phyloP scores from a whole-genome alignment of 1,140 invertebrate genomes.

The Aphaenogaster rudis region DNA sequence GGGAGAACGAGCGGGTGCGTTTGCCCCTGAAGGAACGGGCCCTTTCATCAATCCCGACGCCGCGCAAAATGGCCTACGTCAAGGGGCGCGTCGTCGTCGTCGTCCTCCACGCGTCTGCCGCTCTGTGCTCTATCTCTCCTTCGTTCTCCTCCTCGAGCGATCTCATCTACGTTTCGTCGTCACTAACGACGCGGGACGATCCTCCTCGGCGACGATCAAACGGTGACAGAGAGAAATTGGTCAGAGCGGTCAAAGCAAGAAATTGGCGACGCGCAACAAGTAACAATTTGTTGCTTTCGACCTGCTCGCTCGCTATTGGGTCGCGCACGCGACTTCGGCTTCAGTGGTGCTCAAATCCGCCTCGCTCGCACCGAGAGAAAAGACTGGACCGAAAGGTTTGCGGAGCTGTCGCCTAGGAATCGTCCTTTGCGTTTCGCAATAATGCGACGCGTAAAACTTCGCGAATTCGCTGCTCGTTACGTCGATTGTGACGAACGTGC shows the following conservation, averaged over 20 bases:
- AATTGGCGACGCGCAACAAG: conserved; percentile 7
- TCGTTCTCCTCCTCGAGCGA: not conserved
- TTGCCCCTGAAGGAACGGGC: conserved; percentile 76
- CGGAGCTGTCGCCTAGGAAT: no score
- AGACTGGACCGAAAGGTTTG: no score
- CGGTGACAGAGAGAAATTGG: not conserved
- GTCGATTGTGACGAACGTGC: no score
- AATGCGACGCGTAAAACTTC: no score
- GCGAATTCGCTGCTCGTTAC: no score
- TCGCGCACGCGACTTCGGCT: not conserved
- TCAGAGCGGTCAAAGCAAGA: not conserved
- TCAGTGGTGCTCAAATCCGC: not conserved
- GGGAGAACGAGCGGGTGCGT: not conserved
- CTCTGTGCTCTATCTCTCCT: not conserved
- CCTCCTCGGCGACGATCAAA: not conserved
- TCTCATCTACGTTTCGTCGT: not conserved
- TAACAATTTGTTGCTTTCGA: conserved; percentile 5
- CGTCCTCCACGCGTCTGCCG: not conserved
- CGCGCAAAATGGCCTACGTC: conserved; percentile 80
- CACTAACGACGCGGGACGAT: not conserved
- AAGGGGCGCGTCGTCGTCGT: conserved; percentile 77
- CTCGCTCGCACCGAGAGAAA: no score
- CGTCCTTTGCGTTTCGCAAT: no score
- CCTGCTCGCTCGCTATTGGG: not conserved
- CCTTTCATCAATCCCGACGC: conserved; percentile 72